Conservation (phyloP, 2,888 invertebrate species). For the Drosophila anomelani region DNA sequence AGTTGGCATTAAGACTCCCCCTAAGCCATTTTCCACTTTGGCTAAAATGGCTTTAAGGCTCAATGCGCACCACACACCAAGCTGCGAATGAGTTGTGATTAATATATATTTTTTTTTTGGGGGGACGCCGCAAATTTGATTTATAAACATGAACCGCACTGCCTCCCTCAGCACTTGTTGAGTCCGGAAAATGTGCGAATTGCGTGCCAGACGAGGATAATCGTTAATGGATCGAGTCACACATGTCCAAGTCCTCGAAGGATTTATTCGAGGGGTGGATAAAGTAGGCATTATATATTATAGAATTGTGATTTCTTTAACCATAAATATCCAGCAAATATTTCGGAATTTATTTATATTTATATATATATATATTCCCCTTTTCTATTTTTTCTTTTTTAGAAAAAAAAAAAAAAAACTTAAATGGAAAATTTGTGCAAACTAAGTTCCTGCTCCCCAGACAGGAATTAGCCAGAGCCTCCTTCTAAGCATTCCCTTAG, state of each 20-base stretch:
- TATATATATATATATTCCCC: too few relatives aligned
- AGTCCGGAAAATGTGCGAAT: not conserved
- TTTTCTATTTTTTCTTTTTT: not conserved
- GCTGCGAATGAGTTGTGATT: conserved; percentile 55
- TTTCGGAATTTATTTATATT: not conserved
- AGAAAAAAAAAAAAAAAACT: not conserved
- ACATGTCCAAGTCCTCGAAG: conserved; percentile 14
- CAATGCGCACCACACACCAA: conserved; percentile 26
- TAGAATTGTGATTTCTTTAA: not conserved
- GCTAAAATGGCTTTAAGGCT: conserved; percentile 34
- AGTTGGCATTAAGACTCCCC: too few relatives aligned
- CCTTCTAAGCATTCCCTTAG: conserved; percentile 2
- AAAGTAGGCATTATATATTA: not conserved
- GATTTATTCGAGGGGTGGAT: conserved; percentile 2
- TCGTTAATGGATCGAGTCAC: conserved; percentile 30
- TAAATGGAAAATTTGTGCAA: not conserved
- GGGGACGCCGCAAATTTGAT: conserved; percentile 46
- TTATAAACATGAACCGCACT: conserved; percentile 54
- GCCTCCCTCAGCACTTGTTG: conserved; percentile 54
- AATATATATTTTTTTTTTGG: conserved; percentile 56
- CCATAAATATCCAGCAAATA: not conserved
- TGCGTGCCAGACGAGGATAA: conserved; percentile 25
- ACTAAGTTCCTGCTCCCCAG: conserved; percentile 14
- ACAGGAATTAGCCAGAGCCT: conserved; percentile 21
- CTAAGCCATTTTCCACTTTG: not conserved